Evolutionary conservation across 2,888 invertebrate species (phyloP), one percentile per base, ranked within the genome.

Genomic region (Megaustenia siamemsis): DNA sequence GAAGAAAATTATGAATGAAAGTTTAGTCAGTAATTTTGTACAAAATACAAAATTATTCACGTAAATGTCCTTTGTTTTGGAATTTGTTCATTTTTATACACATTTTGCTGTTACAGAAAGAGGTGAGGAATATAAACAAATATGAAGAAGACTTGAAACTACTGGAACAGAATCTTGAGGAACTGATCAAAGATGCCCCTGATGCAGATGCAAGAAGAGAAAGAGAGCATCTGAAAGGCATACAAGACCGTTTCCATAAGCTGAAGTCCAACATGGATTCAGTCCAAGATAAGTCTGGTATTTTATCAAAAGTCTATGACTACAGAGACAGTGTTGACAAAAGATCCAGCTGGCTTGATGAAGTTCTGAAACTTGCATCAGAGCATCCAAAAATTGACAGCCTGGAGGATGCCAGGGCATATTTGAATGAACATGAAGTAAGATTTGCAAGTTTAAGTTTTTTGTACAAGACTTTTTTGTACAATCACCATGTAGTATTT

Each of bases 181-280:
- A 96, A 90, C 95, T 99, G 86, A 96, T 97, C 35, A 97, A 97
- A 56, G 97, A 97, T 92, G 96, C 97, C 89, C 96, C 97, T 21
- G 97, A 97, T 91, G 95, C 95, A 73, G 97, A 97, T 94, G 96
- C 97, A 0, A 95, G 96, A 87, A 94, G 95, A 43, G 98, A 98
- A 94, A 97, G 98, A 93, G 95, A 96, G 86, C 96, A 96, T 91
- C 95, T 99, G 24, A 97, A 98, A 93, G 90, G 87, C 18, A 86
- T 91, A 60, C 97, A 98, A 86, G 95, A 96, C 0, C 96, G 98
- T 87, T 98, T 98, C 87, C 84, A 89, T 45, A 89, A 90, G 92
- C 95, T 98, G 21, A 97, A 98, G 90, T 98, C 98, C 0, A 97
- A 97, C 1, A 97, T 98, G 89, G 98, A 98, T 94, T 96, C 98